Conservation (phyloP, 2,113 vertebrate genomes). For the Alces alces region DNA sequence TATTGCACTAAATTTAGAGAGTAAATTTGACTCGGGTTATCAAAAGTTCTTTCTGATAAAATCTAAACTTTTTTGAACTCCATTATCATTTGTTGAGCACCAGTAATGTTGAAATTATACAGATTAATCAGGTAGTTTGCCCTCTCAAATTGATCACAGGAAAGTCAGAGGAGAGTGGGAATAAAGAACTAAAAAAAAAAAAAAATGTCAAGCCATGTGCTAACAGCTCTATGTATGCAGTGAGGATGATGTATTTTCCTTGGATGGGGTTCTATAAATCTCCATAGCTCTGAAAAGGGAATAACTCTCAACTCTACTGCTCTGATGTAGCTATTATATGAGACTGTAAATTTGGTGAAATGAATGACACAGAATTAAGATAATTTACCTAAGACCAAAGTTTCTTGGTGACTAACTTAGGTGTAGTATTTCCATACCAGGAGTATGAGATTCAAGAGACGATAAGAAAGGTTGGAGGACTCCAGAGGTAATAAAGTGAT, state of each 20-base stretch:
- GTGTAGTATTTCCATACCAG: background rate
- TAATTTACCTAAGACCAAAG: background rate
- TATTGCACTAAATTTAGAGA: background rate
- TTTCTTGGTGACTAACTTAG: background rate
- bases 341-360: background rate
- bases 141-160: background rate
- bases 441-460: background rate
- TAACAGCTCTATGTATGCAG: background rate
- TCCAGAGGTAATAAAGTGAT: background rate
- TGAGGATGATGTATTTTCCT: background rate
- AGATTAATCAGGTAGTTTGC: background rate
- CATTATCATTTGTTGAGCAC: background rate
- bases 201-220: background rate
- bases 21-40: background rate
- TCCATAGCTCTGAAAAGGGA: background rate
- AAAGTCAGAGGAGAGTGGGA: background rate
- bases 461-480: background rate
- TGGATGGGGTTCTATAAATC: background rate
- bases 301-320: background rate
- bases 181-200: background rate
- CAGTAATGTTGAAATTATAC: background rate
- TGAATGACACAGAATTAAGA: background rate
- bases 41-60: background rate
- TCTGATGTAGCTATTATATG: background rate
- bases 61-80: background rate